Evolutionary conservation across 2,113 vertebrate species (phyloP).

Genomic region (Protobothrops mucrosquamatus): DNA sequence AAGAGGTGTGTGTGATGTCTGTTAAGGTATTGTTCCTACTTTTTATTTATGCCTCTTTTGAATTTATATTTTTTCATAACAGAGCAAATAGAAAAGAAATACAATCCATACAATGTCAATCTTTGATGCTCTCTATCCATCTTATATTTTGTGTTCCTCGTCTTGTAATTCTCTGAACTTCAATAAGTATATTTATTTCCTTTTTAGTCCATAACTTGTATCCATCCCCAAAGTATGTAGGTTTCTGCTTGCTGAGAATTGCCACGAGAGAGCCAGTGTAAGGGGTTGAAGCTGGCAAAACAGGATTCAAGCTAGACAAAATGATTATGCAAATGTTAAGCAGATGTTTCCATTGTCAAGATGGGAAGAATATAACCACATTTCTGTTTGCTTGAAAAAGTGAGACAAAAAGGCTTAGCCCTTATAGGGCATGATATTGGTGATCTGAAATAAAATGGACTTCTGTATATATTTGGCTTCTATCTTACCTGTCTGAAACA

Average conservation of each 20-base stretch:
- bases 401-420: background rate
- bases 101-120: background rate
- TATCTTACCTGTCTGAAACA: background rate
- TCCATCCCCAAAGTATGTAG: background rate
- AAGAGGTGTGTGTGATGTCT: slow-evolving; percentile 73
- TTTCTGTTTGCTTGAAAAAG: background rate
- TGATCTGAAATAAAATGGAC: background rate
- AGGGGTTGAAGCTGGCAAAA: background rate
- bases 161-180: background rate
- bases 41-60: background rate
- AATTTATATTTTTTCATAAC: background rate
- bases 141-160: background rate
- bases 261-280: background rate
- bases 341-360: background rate
- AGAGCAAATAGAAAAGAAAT: background rate
- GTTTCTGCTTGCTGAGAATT: background rate
- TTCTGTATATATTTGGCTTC: background rate
- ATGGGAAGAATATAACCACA: background rate
- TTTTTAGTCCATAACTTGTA: background rate
- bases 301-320: background rate
- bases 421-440: background rate
- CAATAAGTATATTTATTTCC: background rate
- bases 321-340: background rate
- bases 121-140: background rate
- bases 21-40: background rate